phyloP scores from a whole-genome alignment of 2,888 invertebrate genomes.

The Dendrolimus houi region DNA sequence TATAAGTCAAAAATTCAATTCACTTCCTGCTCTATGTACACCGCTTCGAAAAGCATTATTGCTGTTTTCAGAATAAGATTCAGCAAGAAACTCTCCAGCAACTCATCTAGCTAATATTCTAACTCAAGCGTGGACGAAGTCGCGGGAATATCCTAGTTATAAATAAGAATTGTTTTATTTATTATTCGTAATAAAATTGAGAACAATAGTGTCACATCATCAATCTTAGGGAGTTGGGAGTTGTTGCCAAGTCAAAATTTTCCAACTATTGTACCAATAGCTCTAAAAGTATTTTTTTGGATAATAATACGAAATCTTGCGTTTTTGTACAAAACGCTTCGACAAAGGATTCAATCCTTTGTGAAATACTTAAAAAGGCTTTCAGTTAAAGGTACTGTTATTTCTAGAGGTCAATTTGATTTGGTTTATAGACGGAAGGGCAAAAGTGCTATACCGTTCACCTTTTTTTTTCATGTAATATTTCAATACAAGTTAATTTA shows the following conservation, averaged over 20 bases:
- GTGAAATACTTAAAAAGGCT: neutral
- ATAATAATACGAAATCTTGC: slow-evolving; percentile 4
- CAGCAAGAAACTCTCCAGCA: no score
- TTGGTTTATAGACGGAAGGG: no score
- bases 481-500: no score
- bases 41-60: no score
- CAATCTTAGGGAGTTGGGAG: slow-evolving; percentile 3
- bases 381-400: neutral
- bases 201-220: slow-evolving; percentile 3
- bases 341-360: slow-evolving; percentile 2
- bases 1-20: no score
- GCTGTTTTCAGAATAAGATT: no score
- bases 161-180: neutral
- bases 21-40: no score
- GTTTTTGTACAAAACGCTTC: slow-evolving; percentile 1
- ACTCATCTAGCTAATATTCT: no score
- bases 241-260: slow-evolving; percentile 3
- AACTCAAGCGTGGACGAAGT: no score
- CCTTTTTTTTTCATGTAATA: no score
- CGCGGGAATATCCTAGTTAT: neutral
- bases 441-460: no score
- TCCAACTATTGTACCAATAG: slow-evolving; percentile 4
- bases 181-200: slow-evolving; percentile 1
- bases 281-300: slow-evolving; percentile 1
- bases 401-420: neutral